Base-by-base conservation (phyloP, 2,888 invertebrate genomes). In the Resseliella maxima region DNA sequence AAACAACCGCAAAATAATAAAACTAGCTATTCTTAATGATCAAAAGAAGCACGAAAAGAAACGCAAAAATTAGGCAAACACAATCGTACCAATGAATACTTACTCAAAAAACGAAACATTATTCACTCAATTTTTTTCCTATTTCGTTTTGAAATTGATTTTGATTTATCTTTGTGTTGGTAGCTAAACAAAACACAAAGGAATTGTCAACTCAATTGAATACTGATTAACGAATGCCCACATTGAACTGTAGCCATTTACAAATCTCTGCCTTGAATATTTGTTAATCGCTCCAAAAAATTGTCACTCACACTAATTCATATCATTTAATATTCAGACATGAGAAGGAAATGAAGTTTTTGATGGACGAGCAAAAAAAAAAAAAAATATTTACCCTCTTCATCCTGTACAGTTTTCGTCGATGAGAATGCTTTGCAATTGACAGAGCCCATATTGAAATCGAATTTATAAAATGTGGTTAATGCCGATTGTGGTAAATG, bases 341-440 rank as follows among this genome's bases (percentile, higher is more conserved):
- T 50, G 15, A 50, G 8, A 59, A n/a, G 21, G 31, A 72, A 72
- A 72, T 31, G 27, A 5, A 35, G 31, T 72, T 72, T 31, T 59
- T 3, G 18, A 50, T 50, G 50, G 18, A 50, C 2, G 59, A 59
- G 0, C 12, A 24, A n/a, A 24, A 35, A 81, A 35, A 36, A 81
- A 81, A 81, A 81, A 36, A 1, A 1, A 6, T 41, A 86, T 41
- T 85, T 64, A 86, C 86, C 86, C 85, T 86, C 41, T 27, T 59
- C 46, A 85, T 85, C 64, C 35, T 85, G 64, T n/a, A 59, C 85
- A n/a, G 85, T 85, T 59, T 86, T 85, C 6, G 64, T 85, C 21
- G 86, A 86, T 41, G 86, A 86, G 88, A 90, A 90, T 87, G 90
- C 90, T 88, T 90, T 90, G 88, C 90, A 90, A 87, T 90, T 90